These are phyloP conservation scores for Papilio elwesi DNA, from an alignment of 2,888 invertebrate genomes.

Conservation along the genomic window DNA sequence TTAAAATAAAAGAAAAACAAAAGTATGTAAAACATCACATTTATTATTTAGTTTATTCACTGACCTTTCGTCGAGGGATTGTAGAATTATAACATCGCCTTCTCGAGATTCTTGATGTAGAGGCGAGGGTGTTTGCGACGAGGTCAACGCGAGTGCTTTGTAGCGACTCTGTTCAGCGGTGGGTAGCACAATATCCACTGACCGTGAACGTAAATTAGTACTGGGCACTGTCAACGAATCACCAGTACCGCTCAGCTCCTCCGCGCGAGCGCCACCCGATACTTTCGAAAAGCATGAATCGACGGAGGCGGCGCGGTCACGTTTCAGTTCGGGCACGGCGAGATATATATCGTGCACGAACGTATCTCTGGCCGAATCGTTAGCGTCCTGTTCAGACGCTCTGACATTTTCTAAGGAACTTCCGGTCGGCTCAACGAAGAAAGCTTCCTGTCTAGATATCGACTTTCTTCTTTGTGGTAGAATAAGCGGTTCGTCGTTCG, in stretches of 20 bases:
- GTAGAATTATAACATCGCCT: constrained; percentile 50
- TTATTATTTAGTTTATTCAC: constrained; percentile 48
- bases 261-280: constrained; percentile 88
- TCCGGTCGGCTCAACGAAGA: constrained; percentile 90
- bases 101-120: constrained; percentile 56
- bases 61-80: constrained; percentile 66
- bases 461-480: constrained; percentile 87
- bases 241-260: constrained; percentile 86
- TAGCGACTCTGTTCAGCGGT: constrained; percentile 93
- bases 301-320: constrained; percentile 94
- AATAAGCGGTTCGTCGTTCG: constrained; percentile 72
- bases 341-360: constrained; percentile 89
- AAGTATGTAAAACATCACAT: not conserved
- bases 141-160: constrained; percentile 90
- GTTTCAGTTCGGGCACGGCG: constrained; percentile 92
- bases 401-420: constrained; percentile 89
- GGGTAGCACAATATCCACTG: constrained; percentile 94
- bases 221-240: constrained; percentile 88
- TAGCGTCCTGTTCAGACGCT: constrained; percentile 75
- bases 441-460: constrained; percentile 92
- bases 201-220: constrained; percentile 89
- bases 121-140: constrained; percentile 69
- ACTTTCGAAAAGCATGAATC: constrained; percentile 94
- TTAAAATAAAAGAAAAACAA: constrained; percentile 16
- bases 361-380: constrained; percentile 64